phyloP scores from a whole-genome alignment of 1,140 invertebrate genomes.

The Drosophila subobscura region DNA sequence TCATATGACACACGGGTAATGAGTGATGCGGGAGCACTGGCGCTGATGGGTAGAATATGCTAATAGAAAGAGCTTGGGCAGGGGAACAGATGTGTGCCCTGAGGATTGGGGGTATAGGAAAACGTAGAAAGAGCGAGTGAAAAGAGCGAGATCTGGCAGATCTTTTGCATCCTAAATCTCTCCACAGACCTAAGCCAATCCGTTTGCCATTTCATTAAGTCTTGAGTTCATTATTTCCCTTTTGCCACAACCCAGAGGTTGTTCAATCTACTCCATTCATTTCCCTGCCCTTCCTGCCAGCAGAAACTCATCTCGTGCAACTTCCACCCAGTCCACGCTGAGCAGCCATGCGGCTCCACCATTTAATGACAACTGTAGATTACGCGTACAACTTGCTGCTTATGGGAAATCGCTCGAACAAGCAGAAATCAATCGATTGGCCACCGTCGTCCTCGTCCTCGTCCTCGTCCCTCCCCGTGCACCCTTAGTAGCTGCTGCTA shows the following conservation, averaged over 20 bases:
- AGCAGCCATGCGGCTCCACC: slow-evolving; percentile 17
- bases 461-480: slow-evolving; percentile 7
- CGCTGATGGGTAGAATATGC: not conserved
- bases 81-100: no score
- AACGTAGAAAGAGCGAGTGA: no score
- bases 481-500: slow-evolving; percentile 49
- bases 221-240: no score
- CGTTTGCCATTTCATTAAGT: no score
- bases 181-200: no score
- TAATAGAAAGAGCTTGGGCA: slow-evolving; percentile 1
- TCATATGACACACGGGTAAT: slow-evolving; percentile 28
- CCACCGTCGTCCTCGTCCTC: slow-evolving; percentile 12
- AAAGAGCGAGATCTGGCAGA: no score
- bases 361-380: slow-evolving; percentile 71
- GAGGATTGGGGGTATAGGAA: no score
- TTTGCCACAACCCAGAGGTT: no score
- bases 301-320: slow-evolving; percentile 27
- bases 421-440: slow-evolving; percentile 83
- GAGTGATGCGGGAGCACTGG: not conserved
- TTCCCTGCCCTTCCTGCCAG: no score
- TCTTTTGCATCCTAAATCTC: no score
- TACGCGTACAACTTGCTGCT: slow-evolving; percentile 40
- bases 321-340: slow-evolving; percentile 2
- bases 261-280: no score
- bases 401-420: slow-evolving; percentile 58